A percentile compares a stretch with the other conserved stretches of the same genome.
Conservation (phyloP, 1,140 invertebrate genomes). For the Cylas formicarius region DNA sequence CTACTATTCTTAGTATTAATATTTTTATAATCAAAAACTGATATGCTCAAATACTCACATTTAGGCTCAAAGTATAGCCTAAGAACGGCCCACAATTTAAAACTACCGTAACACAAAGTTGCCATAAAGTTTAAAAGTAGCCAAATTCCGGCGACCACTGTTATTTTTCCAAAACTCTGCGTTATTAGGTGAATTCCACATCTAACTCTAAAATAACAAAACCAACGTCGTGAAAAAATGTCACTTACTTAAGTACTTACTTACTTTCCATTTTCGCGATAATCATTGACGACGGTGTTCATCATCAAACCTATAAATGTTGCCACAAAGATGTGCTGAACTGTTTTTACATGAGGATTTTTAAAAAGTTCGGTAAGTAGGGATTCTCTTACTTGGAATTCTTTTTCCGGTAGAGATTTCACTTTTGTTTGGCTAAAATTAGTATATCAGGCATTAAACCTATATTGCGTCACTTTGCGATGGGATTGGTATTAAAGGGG, state of each 20-base stretch:
- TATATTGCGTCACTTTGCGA: no score
- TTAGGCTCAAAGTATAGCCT: slow-evolving; percentile 33
- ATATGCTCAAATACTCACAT: no score
- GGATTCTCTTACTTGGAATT: slow-evolving; percentile 64
- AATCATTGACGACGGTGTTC: slow-evolving; percentile 64
- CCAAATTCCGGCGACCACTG: slow-evolving; percentile 51
- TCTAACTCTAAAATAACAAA: slow-evolving; percentile 42
- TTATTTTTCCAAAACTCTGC: slow-evolving; percentile 50
- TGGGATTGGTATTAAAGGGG: no score
- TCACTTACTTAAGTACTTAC: no score
- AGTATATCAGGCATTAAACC: no score
- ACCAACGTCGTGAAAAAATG: slow-evolving; percentile 6
- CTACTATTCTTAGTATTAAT: no score
- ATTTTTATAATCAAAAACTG: no score
- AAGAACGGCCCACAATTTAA: slow-evolving; percentile 48
- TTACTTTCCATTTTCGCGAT: slow-evolving; percentile 62
- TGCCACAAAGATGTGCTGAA: slow-evolving; percentile 79
- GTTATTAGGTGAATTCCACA: slow-evolving; percentile 50
- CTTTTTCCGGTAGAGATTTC: slow-evolving; percentile 41
- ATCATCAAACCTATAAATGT: slow-evolving; percentile 68
- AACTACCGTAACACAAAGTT: slow-evolving; percentile 47
- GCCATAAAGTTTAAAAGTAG: slow-evolving; percentile 47
- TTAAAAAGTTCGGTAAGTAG: slow-evolving; percentile 71
- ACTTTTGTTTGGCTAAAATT: no score
- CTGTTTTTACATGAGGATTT: slow-evolving; percentile 70